These are phyloP conservation scores for Oophaga sylvatica DNA, from an alignment of 2,797 vertebrate species.

Conservation along the genomic window DNA sequence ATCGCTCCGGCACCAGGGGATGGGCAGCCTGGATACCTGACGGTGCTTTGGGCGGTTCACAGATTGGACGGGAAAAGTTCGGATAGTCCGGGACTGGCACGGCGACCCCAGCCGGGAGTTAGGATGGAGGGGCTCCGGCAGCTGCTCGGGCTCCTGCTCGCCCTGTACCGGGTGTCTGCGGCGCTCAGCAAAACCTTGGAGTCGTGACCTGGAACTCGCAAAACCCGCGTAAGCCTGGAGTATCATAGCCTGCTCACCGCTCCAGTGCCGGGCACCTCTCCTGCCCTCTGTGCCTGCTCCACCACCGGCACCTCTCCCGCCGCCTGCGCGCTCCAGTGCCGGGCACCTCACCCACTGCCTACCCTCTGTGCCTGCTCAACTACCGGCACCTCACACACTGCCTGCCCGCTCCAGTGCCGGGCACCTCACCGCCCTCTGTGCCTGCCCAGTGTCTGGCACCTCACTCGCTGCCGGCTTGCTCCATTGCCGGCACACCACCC, in stretches of 20 bases:
- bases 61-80: conserved; percentile 30
- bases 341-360: no score
- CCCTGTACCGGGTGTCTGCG: conserved; percentile 46
- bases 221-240: conserved; percentile 45
- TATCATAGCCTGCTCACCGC: neutral
- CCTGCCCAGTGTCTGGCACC: no score
- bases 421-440: no score
- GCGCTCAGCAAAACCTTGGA: conserved; percentile 50
- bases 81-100: conserved; percentile 19
- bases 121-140: conserved; percentile 47
- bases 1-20: conserved; percentile 30
- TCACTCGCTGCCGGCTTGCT: no score
- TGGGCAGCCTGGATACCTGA: conserved; percentile 56
- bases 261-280: no score
- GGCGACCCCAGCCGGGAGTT: conserved; percentile 16
- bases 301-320: no score
- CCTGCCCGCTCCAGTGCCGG: no score
- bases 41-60: conserved; percentile 32
- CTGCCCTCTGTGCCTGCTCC: neutral
- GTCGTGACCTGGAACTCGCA: conserved; percentile 57
- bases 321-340: no score
- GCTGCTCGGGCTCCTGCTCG: conserved; percentile 56
- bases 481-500: no score
- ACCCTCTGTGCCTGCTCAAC: no score
- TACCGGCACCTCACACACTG: no score